Evolutionary conservation across 2,797 vertebrate genomes (phyloP), one percentile per base, ranked within the genome.

Genomic region (Sebastes taczanowskii): DNA sequence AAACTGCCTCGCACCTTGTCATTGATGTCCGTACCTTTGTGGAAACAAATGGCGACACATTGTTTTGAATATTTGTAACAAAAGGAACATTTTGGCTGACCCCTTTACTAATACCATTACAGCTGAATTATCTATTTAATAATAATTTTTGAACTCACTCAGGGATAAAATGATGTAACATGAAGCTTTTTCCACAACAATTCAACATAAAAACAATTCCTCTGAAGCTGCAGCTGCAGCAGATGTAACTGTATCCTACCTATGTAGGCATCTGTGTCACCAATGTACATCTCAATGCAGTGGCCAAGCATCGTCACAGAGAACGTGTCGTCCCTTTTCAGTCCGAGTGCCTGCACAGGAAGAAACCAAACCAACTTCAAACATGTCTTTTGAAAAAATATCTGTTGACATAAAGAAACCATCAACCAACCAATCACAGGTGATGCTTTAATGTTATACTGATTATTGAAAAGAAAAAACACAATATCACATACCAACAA

Each of bases 211-310:
- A 11, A 65, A 18, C 27, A 70, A 11, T 20, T n/a, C 11, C 1
- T 3, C 11, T 35, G 8, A 49, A 52, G 11, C 8, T 11, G 30
- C 1, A 23, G 10, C 32, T 34, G 32, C 32, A 34, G 32, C 32
- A 34, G 32, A 34, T 16, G 11, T 0, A 67, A 7, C 34, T 27
- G 52, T 49, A 29, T 69, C 95, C 93, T 96, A 99, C 98, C 98
- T 82, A 99, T 98, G 67, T 99, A 99, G 46, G 98, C 98, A 86
- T 99, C 98, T 0, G 98, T 98, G 94, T 99, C 98, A 32, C 98
- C 97, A 81, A 99, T 99, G 92, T 99, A 99, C 99, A 99, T 99
- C 93, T 99, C 98, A 80, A 99, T 99, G 86, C 99, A 99, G 82
- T 99, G 98, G 52, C 98, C 99, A 16, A 99, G 97, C 99, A 99